Base-by-base conservation (phyloP, 2,113 vertebrate genomes). In the Lipotes vexillifer region DNA sequence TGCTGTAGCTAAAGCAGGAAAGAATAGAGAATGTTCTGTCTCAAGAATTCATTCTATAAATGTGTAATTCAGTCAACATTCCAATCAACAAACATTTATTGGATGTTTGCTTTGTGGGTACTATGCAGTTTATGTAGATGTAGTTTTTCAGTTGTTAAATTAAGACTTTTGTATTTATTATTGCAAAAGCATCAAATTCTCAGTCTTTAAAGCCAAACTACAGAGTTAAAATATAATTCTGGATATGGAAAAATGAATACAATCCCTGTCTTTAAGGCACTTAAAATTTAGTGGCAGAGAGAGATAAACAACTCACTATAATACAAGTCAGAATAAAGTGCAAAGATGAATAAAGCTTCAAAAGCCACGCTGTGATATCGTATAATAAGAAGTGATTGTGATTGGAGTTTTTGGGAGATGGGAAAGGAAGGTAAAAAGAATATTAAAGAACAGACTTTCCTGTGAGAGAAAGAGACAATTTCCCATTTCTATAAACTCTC, bases 91-190 rank as follows among this genome's bases (percentile, higher is more conserved):
- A 65, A 82, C 27, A 75, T 21, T 93, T 69, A 86, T 38, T n/a
- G 66, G n/a, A 71, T 86, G 6, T 93, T 81, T 93, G 57, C 65
- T 88, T 83, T 90, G 65, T 59, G 77, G 41, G 8, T 71, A 31
- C 18, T 59, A 33, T 61, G 44, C 12, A 90, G 41, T 84, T 96
- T 90, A 87, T 71, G 61, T 93, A 94, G 57, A n/a, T 88, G 10
- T 61, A 61, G 33, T 85, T 94, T 93, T 85, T 20, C 66, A 91
- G 41, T 75, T 97, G 55, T 92, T 89, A 97, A 71, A 94, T 90
- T 59, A 92, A 93, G 71, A 75, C 25, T 88, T 96, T 83, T 88
- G n/a, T 46, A 69, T 78, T 86, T 86, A 85, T 90, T 88, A 80
- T 90, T 88, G 71, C 49, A 74, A 84, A 97, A 90, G 49, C 55